These are phyloP conservation scores for Sycobia sp. DNA, from an alignment of 1,140 invertebrate genomes.

Conservation along the genomic window DNA sequence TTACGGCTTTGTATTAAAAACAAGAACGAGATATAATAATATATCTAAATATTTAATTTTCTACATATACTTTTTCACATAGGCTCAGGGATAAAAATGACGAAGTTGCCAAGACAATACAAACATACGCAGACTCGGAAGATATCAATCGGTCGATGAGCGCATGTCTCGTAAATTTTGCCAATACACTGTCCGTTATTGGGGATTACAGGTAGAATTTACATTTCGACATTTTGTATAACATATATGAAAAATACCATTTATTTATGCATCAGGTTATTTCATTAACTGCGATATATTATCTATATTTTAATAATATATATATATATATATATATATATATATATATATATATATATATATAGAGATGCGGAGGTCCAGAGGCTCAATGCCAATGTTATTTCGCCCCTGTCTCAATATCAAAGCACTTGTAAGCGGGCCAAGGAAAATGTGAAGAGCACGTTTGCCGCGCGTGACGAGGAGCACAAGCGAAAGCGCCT, in stretches of 20 bases:
- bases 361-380: constrained; percentile 70
- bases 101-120: constrained; percentile 69
- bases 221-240: neutral
- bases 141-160: constrained; percentile 72
- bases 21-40: too few species aligned
- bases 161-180: constrained; percentile 67
- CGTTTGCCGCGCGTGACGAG: constrained; percentile 70
- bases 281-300: too few species aligned
- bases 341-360: neutral
- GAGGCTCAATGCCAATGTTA: constrained; percentile 71
- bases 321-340: neutral
- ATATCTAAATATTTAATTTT: too few species aligned
- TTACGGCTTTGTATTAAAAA: too few species aligned
- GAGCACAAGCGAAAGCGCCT: constrained; percentile 70
- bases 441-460: constrained; percentile 74
- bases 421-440: constrained; percentile 74
- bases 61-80: too few species aligned
- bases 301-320: neutral
- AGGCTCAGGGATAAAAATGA: constrained; percentile 74
- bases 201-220: constrained; percentile 68
- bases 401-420: constrained; percentile 71
- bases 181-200: constrained; percentile 69
- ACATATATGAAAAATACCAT: neutral
- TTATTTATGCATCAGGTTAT: neutral
- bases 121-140: constrained; percentile 71